These are phyloP conservation scores for Lasioglossum morio DNA, from an alignment of 2,888 invertebrate genomes.

Conservation along the genomic window DNA sequence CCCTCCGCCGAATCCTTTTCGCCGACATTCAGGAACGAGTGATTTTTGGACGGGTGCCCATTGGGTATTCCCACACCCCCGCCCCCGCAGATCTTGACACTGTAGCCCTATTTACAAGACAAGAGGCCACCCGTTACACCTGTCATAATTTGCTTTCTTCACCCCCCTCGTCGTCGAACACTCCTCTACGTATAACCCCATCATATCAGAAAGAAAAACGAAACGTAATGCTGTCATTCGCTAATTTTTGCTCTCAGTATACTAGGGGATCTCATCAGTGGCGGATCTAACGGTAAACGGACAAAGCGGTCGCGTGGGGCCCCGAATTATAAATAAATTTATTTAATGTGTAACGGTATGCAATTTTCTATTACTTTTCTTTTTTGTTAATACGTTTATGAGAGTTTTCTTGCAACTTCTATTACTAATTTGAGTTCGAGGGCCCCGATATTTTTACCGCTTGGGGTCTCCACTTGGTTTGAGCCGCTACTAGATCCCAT, in stretches of 20 bases:
- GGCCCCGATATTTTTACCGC: no score
- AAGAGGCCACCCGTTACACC: constrained; percentile 17
- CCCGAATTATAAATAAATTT: no score
- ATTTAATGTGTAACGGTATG: no score
- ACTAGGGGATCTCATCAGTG: no score
- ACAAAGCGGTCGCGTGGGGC: no score
- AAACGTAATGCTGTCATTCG: not conserved
- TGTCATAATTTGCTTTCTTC: constrained; percentile 4
- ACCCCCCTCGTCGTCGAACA: not conserved
- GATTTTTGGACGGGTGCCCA: constrained; percentile 80
- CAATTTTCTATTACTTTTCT: no score
- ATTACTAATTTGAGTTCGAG: no score
- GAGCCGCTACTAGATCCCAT: no score
- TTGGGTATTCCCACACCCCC: constrained; percentile 82
- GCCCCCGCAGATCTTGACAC: constrained; percentile 76
- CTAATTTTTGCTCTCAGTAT: not conserved
- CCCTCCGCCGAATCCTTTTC: constrained; percentile 78
- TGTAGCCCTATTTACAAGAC: constrained; percentile 62
- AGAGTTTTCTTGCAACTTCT: no score
- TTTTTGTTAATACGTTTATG: no score
- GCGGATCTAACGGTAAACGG: no score
- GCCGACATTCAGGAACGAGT: constrained; percentile 70
- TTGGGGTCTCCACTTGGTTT: no score
- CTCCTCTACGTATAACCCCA: not conserved
- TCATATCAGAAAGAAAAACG: not conserved